Evolutionary conservation across 2,797 vertebrate genomes (phyloP).

Genomic region (Crocodylus rhombifer): DNA sequence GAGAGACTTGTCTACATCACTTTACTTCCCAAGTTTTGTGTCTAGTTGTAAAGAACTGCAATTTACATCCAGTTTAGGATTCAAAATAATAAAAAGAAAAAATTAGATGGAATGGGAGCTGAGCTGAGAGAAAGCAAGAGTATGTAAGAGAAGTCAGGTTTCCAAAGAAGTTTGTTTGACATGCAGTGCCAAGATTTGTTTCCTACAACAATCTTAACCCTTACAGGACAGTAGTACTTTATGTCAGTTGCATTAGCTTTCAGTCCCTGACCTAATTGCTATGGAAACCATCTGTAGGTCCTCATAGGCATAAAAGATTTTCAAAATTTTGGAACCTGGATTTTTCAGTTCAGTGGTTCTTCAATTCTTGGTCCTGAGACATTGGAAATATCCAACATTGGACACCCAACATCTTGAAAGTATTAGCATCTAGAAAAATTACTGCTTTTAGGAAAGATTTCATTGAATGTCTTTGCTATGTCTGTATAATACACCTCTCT

Average conservation of each 20-base stretch:
- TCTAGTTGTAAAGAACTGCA: constrained; percentile 12
- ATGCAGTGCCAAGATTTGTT: neutral
- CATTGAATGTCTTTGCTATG: constrained; percentile 29
- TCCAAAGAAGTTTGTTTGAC: constrained; percentile 20
- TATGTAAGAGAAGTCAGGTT: neutral
- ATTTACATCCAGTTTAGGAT: constrained; percentile 24
- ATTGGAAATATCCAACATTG: constrained; percentile 6
- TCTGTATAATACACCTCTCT: neutral
- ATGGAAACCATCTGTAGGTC: neutral
- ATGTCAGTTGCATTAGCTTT: constrained; percentile 16
- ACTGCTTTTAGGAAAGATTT: neutral
- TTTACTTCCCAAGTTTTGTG: constrained; percentile 28
- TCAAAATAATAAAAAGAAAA: constrained; percentile 49
- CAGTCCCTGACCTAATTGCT: neutral
- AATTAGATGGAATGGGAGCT: neutral
- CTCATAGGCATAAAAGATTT: constrained; percentile 40
- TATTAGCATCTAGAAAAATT: neutral
- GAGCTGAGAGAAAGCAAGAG: neutral
- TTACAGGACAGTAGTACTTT: neutral
- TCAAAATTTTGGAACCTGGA: constrained; percentile 34
- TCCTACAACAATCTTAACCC: neutral
- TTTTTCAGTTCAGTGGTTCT: neutral
- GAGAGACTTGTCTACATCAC: neutral
- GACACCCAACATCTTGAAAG: constrained; percentile 17
- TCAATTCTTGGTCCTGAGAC: neutral